Evolutionary conservation across 2,888 invertebrate genomes (phyloP), one percentile per base, ranked within the genome.

Genomic region (Hypselothyrea guttata): DNA sequence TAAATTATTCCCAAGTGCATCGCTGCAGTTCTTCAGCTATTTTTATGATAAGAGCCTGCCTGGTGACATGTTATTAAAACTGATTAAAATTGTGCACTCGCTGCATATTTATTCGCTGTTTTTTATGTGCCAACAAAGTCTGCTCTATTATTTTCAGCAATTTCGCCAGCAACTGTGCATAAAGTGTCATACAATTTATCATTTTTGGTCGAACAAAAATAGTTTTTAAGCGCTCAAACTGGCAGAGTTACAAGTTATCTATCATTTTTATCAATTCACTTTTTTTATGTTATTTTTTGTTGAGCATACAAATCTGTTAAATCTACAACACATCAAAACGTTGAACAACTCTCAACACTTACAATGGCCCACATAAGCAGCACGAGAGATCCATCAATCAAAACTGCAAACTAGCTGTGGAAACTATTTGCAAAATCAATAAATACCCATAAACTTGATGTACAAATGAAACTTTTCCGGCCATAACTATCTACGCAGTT

Each of bases 391-490:
- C 69, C 57, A 84, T 78, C 85, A 84, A 83, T 78, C 85, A 82
- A 62, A 61, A 51, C 56, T 18, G 40, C 56, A 59, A 74, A 65
- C 64, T 56, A 42, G 64, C 48, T 55, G 37, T 30, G 37, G 47
- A 42, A 71, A 76, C 78, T 83, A 84, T 78, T 71, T 78, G 51
- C 57, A 59, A 85, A 84, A 78, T 84, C 85, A 83, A 78, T 78
- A 78, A 84, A 82, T 85, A 69, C 68, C 83, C 83, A 75, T 68
- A 78, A 78, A 84, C 68, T 82, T 61, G 62, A 62, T 71, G 57
- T 56, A 41, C 22, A 59, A 77, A 81, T 57, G 38, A 60, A 72
- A 66, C 59, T 77, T 66, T 59, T 42, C 22, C 22, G 35, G 40
- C 38, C 48, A 27, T 41, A 55, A 55, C 48, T 33, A 41, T 48